Percentiles rank a stretch among this genome's conserved stretches.
phyloP scores from a whole-genome alignment of 2,888 invertebrate species.

The Zeuzera pyrina region DNA sequence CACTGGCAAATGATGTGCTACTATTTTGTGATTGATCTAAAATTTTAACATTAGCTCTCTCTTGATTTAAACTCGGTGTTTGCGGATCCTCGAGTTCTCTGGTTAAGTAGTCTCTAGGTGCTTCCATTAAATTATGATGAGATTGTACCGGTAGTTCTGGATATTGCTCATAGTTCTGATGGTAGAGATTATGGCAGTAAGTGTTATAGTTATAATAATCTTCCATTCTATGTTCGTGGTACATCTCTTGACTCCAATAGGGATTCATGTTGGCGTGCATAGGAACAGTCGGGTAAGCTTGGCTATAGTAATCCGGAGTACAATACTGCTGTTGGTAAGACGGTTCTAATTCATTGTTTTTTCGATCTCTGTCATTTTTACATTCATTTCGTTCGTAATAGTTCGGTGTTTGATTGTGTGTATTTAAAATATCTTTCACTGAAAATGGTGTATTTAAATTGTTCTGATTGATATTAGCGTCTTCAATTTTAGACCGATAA shows the following conservation, averaged over 20 bases:
- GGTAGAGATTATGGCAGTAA: constrained; percentile 51
- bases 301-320: constrained; percentile 42
- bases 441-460: constrained; percentile 51
- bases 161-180: constrained; percentile 48
- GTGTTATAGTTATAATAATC: constrained; percentile 53
- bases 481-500: constrained; percentile 40
- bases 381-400: constrained; percentile 52
- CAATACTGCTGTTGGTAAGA: constrained; percentile 41
- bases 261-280: constrained; percentile 42
- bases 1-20: too few relatives aligned
- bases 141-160: constrained; percentile 25
- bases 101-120: constrained; percentile 26
- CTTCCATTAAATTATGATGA: constrained; percentile 19
- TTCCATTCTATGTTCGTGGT: constrained; percentile 49
- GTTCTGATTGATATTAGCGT: constrained; percentile 25
- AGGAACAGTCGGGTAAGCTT: constrained; percentile 42
- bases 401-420: constrained; percentile 39
- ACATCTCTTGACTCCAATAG: constrained; percentile 49
- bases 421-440: constrained; percentile 58
- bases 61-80: constrained; percentile 16
- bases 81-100: constrained; percentile 11
- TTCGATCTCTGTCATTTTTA: constrained; percentile 42
- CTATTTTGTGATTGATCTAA: too few relatives aligned
- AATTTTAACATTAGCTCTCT: too few relatives aligned
- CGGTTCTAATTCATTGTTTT: constrained; percentile 39